A percentile compares a stretch with the other conserved stretches of the same genome.
phyloP scores from a whole-genome alignment of 2,113 vertebrate species.

The Quiscalus mexicanus region DNA sequence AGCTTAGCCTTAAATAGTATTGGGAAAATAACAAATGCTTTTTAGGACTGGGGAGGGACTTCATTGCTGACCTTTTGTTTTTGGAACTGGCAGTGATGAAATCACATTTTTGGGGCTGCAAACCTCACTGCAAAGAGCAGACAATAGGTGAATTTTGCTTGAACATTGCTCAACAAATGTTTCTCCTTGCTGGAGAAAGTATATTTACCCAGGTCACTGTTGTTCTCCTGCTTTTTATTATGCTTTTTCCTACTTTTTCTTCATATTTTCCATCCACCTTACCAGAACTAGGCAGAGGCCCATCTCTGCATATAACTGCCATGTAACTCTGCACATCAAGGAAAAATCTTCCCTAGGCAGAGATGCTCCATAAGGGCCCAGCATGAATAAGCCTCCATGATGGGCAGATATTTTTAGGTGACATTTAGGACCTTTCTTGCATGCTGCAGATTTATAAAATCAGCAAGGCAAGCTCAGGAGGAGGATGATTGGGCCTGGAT shows the following conservation, averaged over 20 bases:
- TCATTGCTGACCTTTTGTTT: background rate
- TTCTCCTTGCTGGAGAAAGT: background rate
- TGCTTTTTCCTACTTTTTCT: background rate
- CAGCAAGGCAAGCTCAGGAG: background rate
- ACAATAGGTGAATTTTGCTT: background rate
- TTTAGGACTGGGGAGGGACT: background rate
- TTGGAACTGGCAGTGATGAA: background rate
- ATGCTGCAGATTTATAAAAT: background rate
- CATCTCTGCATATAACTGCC: background rate
- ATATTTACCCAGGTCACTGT: background rate
- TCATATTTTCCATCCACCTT: background rate
- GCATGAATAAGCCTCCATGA: background rate
- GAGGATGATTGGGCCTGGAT: background rate
- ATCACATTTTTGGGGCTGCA: background rate
- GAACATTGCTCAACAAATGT: background rate
- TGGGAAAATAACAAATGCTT: background rate
- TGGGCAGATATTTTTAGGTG: background rate
- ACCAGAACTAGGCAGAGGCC: background rate
- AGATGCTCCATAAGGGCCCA: background rate
- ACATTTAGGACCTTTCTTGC: background rate
- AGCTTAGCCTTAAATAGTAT: background rate
- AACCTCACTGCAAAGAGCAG: background rate
- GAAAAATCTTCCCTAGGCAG: background rate
- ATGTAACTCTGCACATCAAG: background rate
- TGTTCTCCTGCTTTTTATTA: background rate